A percentile compares a stretch with the other conserved stretches of the same genome.
phyloP scores from a whole-genome alignment of 2,113 vertebrate species.

The Neolamprologus hecqui region DNA sequence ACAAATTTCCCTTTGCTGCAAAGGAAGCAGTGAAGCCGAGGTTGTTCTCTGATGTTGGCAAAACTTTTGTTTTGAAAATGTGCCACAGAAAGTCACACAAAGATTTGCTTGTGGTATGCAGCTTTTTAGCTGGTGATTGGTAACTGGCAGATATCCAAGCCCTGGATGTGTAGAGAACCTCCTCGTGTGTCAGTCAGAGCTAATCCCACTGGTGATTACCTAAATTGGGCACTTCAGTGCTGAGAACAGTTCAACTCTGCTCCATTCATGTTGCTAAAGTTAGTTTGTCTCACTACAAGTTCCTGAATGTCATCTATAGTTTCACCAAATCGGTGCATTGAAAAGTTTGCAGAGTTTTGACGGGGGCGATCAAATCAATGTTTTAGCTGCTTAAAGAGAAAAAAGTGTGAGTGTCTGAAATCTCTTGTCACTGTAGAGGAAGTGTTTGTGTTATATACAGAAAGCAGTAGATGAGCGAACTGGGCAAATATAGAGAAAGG shows the following conservation, averaged over 20 bases:
- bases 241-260: background rate
- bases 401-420: background rate
- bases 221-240: accelerated
- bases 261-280: background rate
- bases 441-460: background rate
- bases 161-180: background rate
- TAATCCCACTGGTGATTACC: background rate
- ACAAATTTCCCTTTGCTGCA: background rate
- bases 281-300: background rate
- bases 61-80: background rate
- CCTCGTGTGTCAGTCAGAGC: background rate
- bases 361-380: background rate
- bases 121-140: background rate
- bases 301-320: background rate
- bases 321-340: background rate
- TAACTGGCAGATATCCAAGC: background rate
- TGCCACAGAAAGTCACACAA: background rate
- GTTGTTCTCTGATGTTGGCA: background rate
- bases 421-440: background rate
- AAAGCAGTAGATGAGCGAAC: background rate
- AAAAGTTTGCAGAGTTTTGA: background rate
- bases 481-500: background rate
- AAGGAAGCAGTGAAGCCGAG: background rate
- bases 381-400: background rate
- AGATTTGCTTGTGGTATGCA: background rate